Conservation (phyloP, 2,113 vertebrate species). For the Gymnorhina tibicen region DNA sequence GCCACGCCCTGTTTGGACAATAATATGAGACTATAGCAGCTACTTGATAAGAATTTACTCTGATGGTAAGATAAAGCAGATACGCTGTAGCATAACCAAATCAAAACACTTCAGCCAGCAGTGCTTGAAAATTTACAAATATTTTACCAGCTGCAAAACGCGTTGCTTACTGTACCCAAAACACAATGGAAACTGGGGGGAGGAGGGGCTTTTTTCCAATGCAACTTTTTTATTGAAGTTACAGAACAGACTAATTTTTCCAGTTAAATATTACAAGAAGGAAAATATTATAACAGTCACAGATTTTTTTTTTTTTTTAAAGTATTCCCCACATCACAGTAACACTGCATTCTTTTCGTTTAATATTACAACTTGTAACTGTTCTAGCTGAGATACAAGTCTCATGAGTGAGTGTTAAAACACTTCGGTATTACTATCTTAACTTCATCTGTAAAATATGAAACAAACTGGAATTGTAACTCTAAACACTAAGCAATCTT, state of each 20-base stretch:
- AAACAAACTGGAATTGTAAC: not conserved
- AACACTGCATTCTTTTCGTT: not conserved
- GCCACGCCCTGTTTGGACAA: not conserved
- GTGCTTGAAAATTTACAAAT: not conserved
- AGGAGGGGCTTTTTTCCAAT: not conserved
- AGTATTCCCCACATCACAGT: not conserved
- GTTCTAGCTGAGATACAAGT: not conserved
- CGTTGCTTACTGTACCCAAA: not conserved
- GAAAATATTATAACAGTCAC: not conserved
- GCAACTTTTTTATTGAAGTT: not conserved
- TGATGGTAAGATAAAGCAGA: not conserved
- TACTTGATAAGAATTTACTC: not conserved
- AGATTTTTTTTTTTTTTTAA: not conserved
- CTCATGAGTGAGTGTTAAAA: not conserved
- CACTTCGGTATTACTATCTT: not conserved
- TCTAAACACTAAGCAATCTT: not conserved
- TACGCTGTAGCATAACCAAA: not conserved
- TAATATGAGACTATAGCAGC: not conserved
- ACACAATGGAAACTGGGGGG: not conserved
- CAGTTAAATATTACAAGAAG: not conserved
- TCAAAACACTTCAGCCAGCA: not conserved
- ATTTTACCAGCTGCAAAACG: not conserved
- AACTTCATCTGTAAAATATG: conserved; percentile 20
- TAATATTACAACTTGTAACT: not conserved
- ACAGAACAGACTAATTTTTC: not conserved